Evolutionary conservation across 2,888 invertebrate genomes (phyloP).

Genomic region (Drosophila stalkeri): DNA sequence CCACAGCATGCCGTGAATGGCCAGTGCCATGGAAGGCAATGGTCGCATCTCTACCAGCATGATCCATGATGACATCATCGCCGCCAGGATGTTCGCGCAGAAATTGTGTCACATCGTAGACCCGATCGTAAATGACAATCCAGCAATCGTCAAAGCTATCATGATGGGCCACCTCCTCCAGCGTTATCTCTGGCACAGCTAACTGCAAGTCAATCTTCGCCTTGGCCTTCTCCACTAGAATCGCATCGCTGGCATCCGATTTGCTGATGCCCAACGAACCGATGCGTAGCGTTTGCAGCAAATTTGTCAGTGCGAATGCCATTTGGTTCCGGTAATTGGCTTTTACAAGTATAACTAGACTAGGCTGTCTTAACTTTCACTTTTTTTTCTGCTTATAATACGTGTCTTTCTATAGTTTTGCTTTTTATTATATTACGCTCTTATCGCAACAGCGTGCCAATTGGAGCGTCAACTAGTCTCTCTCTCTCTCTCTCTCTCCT

Average conservation of each 20-base stretch:
- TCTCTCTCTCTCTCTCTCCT: neutral
- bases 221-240: conserved; percentile 45
- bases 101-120: conserved; percentile 93
- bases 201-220: conserved; percentile 34
- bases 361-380: conserved; percentile 59
- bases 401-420: neutral
- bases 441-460: conserved; percentile 45
- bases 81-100: conserved; percentile 93
- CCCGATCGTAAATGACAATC: conserved; percentile 94
- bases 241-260: conserved; percentile 33
- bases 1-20: conserved; percentile 89
- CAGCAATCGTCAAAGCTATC: conserved; percentile 91
- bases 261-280: conserved; percentile 53
- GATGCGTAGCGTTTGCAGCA: conserved; percentile 76
- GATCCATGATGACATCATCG: conserved; percentile 91
- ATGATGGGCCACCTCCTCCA: conserved; percentile 92
- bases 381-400: conserved; percentile 38
- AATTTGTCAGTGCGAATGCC: conserved; percentile 75
- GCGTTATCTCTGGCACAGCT: conserved; percentile 86
- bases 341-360: conserved; percentile 15
- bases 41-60: conserved; percentile 94
- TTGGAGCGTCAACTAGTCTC: conserved; percentile 37
- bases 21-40: conserved; percentile 92
- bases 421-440: neutral
- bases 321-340: conserved; percentile 48